Conservation (phyloP, 1,140 invertebrate species). For the Eulimnadia texana region DNA sequence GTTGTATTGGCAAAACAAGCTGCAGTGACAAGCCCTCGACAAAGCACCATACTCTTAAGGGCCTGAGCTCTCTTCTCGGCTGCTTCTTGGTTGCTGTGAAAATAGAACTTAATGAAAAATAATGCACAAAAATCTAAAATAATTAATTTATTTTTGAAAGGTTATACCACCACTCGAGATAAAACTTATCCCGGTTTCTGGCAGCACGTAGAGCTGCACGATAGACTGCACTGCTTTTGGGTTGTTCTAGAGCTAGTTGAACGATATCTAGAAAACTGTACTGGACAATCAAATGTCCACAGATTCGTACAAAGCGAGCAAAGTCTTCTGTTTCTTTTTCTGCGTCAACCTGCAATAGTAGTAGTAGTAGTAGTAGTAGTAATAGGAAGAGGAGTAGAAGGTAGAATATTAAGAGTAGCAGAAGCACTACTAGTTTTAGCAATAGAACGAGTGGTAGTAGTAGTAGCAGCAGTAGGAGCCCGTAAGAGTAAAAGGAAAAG, state of each 20-base stretch:
- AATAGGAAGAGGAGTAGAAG: not conserved
- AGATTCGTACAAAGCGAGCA: constrained; percentile 21
- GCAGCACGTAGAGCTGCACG: constrained; percentile 19
- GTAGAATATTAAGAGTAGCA: no score
- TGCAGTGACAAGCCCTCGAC: constrained; percentile 12
- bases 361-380: no score
- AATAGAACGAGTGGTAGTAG: no score
- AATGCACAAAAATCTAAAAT: constrained; percentile 2
- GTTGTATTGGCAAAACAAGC: constrained; percentile 12
- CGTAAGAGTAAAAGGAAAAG: no score
- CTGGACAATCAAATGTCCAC: constrained; percentile 20
- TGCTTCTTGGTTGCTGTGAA: constrained; percentile 11
- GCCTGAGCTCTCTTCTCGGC: not conserved
- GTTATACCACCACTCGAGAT: constrained; percentile 25
- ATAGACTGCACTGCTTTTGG: constrained; percentile 20
- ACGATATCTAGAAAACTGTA: constrained; percentile 22
- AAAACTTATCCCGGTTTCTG: constrained; percentile 15
- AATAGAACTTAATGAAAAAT: not conserved
- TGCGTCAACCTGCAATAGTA: constrained; percentile 11
- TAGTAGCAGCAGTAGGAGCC: not conserved
- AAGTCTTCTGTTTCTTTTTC: constrained; percentile 19
- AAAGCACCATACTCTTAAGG: constrained; percentile 8
- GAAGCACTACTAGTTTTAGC: not conserved
- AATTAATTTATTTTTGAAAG: no score
- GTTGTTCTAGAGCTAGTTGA: constrained; percentile 23